phyloP scores from a whole-genome alignment of 37 sponge, comb jelly and placozoan genomes.

The Hormiphora californensis region DNA sequence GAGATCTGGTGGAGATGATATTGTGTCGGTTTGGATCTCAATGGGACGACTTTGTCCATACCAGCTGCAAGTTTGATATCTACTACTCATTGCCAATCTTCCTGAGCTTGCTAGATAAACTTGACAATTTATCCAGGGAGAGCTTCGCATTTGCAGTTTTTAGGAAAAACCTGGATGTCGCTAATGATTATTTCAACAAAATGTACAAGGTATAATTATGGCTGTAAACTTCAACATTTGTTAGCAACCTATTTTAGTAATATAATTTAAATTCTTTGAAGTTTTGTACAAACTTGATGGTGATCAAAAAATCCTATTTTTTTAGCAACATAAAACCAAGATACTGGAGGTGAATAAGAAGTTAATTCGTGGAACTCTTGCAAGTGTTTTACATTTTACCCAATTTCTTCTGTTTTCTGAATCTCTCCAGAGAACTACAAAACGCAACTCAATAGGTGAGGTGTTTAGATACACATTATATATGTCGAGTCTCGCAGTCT shows the following conservation, averaged over 20 bases:
- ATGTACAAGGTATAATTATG: constrained; percentile 13
- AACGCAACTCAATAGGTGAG: not conserved
- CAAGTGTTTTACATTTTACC: constrained; percentile 28
- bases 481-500: too few species aligned
- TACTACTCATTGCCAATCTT: constrained; percentile 40
- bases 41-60: not conserved
- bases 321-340: not conserved
- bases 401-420: constrained; percentile 17
- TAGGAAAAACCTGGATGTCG: not conserved
- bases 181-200: constrained; percentile 1
- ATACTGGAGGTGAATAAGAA: constrained; percentile 46
- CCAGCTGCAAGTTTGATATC: constrained; percentile 38
- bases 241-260: not conserved
- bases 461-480: too few species aligned
- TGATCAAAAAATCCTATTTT: not conserved
- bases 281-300: too few species aligned
- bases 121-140: not conserved
- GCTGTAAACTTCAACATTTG: not conserved
- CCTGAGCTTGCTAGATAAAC: constrained; percentile 9
- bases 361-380: not conserved
- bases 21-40: not conserved
- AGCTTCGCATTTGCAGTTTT: not conserved
- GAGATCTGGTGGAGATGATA: not conserved
- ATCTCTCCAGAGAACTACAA: not conserved
- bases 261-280: too few species aligned